Conservation (phyloP, 2,113 vertebrate species). For the Erythrolamprus reginae region DNA sequence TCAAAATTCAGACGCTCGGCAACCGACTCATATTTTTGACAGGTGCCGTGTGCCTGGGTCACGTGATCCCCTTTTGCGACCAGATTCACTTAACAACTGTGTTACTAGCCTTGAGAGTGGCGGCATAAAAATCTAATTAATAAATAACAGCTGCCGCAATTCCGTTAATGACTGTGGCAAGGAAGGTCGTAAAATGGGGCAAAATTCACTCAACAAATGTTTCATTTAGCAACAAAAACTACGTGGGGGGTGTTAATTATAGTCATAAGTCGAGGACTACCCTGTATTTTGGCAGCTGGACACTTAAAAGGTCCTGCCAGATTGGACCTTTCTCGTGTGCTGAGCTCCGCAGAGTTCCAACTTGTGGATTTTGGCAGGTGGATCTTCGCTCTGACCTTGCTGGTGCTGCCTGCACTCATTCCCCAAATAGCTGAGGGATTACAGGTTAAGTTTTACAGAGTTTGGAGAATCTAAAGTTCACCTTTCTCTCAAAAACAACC, state of each 20-base stretch:
- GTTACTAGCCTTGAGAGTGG: too few relatives aligned
- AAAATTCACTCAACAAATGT: not conserved
- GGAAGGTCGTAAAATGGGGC: not conserved
- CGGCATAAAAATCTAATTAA: too few relatives aligned
- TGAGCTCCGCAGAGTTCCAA: not conserved
- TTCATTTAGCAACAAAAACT: not conserved
- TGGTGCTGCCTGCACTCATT: not conserved
- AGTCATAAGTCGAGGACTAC: not conserved
- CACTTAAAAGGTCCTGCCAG: not conserved
- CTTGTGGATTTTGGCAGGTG: not conserved
- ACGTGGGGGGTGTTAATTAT: not conserved
- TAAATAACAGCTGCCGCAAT: not conserved
- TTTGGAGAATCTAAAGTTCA: not conserved
- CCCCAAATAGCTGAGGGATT: not conserved
- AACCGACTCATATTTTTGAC: too few relatives aligned
- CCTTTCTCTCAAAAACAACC: not conserved
- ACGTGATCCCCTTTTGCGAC: too few relatives aligned
- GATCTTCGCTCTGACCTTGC: not conserved
- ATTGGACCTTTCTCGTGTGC: not conserved
- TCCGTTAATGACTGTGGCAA: not conserved
- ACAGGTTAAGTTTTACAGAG: not conserved
- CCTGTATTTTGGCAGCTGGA: not conserved
- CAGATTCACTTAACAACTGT: not conserved
- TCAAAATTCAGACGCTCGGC: too few relatives aligned
- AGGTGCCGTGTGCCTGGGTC: too few relatives aligned